A percentile compares a stretch with the other conserved stretches of the same genome.
Conservation (phyloP, 1,140 invertebrate species). For the Reticulitermes speratus region DNA sequence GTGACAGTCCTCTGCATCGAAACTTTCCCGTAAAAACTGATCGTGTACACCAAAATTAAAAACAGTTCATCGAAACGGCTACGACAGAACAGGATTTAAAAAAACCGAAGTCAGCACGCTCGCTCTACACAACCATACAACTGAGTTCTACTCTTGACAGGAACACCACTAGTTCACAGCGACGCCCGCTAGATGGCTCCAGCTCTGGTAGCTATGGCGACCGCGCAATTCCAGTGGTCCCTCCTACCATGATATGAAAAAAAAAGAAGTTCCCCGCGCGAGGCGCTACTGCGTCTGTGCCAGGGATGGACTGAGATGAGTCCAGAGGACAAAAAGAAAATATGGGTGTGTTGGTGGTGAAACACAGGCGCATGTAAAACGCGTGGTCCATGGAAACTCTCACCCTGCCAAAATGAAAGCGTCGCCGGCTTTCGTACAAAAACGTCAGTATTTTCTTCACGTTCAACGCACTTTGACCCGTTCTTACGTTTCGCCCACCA, state of each 20-base stretch:
- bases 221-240: background rate
- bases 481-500: too few relatives aligned
- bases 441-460: too few relatives aligned
- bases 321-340: background rate
- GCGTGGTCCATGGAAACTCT: background rate
- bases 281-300: background rate
- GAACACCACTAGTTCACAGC: background rate
- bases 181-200: constrained; percentile 10
- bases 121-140: background rate
- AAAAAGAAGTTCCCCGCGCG: background rate
- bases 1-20: background rate
- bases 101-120: background rate
- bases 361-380: background rate
- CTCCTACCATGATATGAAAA: background rate
- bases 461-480: too few relatives aligned
- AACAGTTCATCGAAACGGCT: too few relatives aligned
- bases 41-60: too few relatives aligned
- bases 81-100: background rate
- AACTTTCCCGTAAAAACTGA: background rate
- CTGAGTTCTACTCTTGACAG: background rate
- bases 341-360: background rate
- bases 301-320: background rate
- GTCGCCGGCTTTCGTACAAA: too few relatives aligned
- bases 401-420: too few relatives aligned
- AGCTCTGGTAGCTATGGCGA: background rate